Evolutionary conservation across 2,888 invertebrate species (phyloP), one percentile per base, ranked within the genome.

Genomic region (Tenthredo scrophulariae): DNA sequence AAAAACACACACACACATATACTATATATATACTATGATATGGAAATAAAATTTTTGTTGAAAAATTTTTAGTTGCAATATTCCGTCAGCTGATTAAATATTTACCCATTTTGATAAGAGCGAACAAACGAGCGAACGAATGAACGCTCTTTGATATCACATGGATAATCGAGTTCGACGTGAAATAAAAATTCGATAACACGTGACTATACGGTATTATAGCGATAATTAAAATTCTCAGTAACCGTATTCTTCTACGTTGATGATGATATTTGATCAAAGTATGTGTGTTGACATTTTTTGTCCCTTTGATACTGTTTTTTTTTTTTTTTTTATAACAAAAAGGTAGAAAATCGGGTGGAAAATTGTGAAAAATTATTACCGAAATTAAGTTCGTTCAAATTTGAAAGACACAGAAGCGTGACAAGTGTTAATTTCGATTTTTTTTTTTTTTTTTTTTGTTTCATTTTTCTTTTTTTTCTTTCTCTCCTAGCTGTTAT

Each of bases 11-110:
- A n/a, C 85, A 84, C 79, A n/a, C n/a, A n/a, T n/a, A 40, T 29
- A 84, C 40, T 84, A 86, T 7, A 0, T n/a, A 6, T 7, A 40
- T n/a, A n/a, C n/a, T n/a, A n/a, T n/a, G n/a, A n/a, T n/a, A n/a
- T n/a, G n/a, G n/a, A n/a, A n/a, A n/a, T n/a, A n/a, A n/a, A n/a
- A n/a, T n/a, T n/a, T n/a, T n/a, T n/a, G n/a, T n/a, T n/a, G n/a
- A n/a, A n/a, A n/a, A n/a, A n/a, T n/a, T 33, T 50, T 50, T 50
- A 2, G n/a, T n/a, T n/a, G 50, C 50, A n/a, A 50, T 50, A 84
- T 85, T 85, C 87, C 87, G 89, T 91, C 92, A 92, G 92, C 91
- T 92, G 92, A 91, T 92, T 90, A 92, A 89, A 91, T 90, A 92
- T 92, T 92, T 91, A 92, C 91, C 87, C 88, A 10, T 22, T 89